Evolutionary conservation across 2,888 invertebrate species (phyloP).

Genomic region (Hetaerina titia): DNA sequence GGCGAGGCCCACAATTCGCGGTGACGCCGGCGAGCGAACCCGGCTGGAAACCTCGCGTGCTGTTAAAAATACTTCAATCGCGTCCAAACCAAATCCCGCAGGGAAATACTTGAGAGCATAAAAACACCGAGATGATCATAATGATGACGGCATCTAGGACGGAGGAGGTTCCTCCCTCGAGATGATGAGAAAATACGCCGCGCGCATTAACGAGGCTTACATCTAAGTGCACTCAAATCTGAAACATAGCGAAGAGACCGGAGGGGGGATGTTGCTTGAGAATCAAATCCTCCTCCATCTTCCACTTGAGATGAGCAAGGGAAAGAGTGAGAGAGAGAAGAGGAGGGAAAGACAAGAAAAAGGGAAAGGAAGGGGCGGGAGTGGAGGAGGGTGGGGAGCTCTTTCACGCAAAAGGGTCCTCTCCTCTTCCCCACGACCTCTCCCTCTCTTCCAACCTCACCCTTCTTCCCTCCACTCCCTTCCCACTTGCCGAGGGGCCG

Average conservation of each 20-base stretch:
- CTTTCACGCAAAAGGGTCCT: not conserved
- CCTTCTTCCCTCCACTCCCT: not conserved
- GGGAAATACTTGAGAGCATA: not conserved
- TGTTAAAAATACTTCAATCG: not conserved
- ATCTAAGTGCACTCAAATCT: conserved; percentile 27
- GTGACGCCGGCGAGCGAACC: not conserved
- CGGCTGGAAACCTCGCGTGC: not conserved
- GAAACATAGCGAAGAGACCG: not conserved
- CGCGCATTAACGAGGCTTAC: conserved; percentile 16
- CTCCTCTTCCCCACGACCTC: not conserved
- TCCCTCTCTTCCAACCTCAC: not conserved
- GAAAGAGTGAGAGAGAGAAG: not conserved
- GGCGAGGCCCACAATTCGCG: not conserved
- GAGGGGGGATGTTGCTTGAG: not conserved
- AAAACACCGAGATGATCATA: not conserved
- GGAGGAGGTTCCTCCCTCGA: not conserved
- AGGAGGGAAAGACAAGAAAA: not conserved
- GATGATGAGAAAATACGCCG: conserved; percentile 15
- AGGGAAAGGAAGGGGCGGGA: not conserved
- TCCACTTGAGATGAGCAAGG: conserved; percentile 1
- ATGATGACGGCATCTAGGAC: not conserved
- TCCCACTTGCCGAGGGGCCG: not conserved
- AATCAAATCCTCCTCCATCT: conserved; percentile 32
- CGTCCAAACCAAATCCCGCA: not conserved
- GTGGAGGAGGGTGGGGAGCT: not conserved